phyloP scores from a whole-genome alignment of 2,113 vertebrate species.

The Macaca nemestrina region DNA sequence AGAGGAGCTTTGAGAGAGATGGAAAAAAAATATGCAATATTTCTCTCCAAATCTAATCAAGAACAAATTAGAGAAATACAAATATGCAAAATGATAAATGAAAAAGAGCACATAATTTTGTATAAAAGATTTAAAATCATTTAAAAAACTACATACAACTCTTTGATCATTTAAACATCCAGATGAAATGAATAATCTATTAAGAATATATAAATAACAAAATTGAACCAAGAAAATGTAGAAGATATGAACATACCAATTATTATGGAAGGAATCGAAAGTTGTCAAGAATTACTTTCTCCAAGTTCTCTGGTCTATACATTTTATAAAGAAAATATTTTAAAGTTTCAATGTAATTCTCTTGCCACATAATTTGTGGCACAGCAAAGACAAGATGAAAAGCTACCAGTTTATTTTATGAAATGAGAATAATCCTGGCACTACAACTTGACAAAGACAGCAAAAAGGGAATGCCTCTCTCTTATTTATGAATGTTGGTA shows the following conservation, averaged over 20 bases:
- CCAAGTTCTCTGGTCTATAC: neutral
- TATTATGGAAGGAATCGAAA: neutral
- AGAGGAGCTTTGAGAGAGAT: neutral
- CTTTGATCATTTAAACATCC: neutral
- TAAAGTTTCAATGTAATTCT: neutral
- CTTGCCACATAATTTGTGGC: neutral
- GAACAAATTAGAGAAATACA: neutral
- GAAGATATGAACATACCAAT: neutral
- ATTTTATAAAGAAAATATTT: neutral
- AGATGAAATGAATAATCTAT: neutral
- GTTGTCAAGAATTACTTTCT: neutral
- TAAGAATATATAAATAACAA: neutral
- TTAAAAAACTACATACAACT: neutral
- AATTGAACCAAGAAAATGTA: neutral
- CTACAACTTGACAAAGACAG: neutral
- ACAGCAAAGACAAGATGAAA: neutral
- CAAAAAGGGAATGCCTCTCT: neutral
- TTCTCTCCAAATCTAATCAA: neutral
- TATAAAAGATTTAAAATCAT: neutral
- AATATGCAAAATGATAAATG: neutral
- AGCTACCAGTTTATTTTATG: neutral
- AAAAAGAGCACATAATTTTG: neutral
- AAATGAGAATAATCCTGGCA: neutral
- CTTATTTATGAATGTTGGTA: neutral
- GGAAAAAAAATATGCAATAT: neutral